Evolutionary conservation across 2,797 vertebrate genomes (phyloP).

Genomic region (Smutsia temminckii): DNA sequence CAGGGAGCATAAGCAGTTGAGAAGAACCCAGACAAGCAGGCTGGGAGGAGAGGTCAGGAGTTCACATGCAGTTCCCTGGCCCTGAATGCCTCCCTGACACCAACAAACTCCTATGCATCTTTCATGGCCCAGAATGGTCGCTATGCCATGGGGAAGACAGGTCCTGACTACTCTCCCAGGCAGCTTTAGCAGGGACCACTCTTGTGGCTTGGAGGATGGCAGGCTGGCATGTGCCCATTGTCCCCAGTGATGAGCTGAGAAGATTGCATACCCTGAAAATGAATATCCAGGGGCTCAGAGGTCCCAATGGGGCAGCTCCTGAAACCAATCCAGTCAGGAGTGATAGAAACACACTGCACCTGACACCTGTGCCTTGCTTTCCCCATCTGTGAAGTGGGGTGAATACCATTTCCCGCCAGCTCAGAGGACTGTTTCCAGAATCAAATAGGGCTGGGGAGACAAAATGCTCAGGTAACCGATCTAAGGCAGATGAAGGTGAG

Average conservation of each 20-base stretch:
- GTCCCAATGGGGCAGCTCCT: background rate
- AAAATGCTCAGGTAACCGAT: fast-evolving
- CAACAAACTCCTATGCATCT: background rate
- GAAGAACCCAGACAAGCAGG: background rate
- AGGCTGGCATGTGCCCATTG: too few relatives aligned
- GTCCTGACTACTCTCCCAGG: background rate
- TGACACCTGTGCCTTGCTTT: background rate
- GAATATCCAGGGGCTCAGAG: background rate
- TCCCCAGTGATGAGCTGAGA: background rate
- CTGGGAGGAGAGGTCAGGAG: background rate
- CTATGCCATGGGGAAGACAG: background rate
- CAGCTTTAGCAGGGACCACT: background rate
- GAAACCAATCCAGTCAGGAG: background rate
- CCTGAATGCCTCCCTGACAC: too few relatives aligned
- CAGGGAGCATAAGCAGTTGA: background rate
- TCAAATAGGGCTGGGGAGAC: fast-evolving
- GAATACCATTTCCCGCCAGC: background rate
- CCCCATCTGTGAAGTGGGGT: background rate
- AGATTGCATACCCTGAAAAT: too few relatives aligned
- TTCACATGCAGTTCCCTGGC: background rate
- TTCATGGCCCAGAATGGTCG: background rate
- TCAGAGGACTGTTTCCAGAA: background rate
- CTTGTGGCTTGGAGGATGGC: background rate
- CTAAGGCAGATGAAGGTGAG: background rate
- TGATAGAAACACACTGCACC: background rate